A percentile compares a stretch with the other conserved stretches of the same genome.
These are phyloP conservation scores for Struthidea cinerea DNA, from an alignment of 2,113 vertebrate genomes.

Conservation along the genomic window DNA sequence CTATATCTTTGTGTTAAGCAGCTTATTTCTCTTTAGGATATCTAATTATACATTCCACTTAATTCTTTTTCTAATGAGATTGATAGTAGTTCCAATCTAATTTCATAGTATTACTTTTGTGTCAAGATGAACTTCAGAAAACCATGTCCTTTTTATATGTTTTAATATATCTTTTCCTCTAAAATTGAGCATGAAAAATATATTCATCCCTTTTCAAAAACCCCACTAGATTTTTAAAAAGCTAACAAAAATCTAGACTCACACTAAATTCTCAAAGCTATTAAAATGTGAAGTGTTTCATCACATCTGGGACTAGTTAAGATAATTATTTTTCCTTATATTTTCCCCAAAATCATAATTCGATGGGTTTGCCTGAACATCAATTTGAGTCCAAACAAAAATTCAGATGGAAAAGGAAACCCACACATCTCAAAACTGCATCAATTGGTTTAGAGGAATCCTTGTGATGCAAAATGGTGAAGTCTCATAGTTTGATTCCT, in stretches of 20 bases:
- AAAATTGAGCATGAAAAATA: not conserved
- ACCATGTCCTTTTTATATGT: not conserved
- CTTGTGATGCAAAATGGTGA: not conserved
- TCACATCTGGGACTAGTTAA: not conserved
- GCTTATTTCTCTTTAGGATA: not conserved
- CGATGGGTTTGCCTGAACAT: not conserved
- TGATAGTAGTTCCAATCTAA: not conserved
- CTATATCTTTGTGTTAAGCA: not conserved
- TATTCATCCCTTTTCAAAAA: not conserved
- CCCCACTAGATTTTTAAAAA: not conserved
- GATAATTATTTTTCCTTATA: not conserved
- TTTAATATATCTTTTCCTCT: not conserved
- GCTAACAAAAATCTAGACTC: not conserved
- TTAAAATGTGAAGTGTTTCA: not conserved
- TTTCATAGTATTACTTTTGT: not conserved
- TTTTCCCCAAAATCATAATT: not conserved
- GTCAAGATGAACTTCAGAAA: not conserved
- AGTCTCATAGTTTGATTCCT: not conserved
- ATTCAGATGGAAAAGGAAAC: not conserved
- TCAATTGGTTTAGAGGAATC: not conserved
- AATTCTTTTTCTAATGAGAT: not conserved
- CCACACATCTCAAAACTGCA: not conserved
- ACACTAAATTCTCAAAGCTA: not conserved
- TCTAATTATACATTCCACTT: not conserved
- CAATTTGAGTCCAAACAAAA: not conserved